These are phyloP conservation scores for Aselliscus stoliczkanus DNA, from an alignment of 2,797 vertebrate species.

Conservation along the genomic window DNA sequence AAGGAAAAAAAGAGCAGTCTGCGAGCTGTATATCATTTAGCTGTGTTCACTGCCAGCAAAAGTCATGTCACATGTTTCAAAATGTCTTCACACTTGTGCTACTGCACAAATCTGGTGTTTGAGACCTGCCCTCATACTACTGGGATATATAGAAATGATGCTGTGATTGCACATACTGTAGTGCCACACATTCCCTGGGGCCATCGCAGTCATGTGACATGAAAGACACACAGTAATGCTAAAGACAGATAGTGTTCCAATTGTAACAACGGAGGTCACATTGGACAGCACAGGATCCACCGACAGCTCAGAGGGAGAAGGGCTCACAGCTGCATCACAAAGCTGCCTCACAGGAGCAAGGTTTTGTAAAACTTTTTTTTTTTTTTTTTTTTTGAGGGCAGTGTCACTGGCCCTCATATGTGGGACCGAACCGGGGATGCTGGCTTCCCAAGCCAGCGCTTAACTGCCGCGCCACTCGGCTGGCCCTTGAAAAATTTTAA, in stretches of 20 bases:
- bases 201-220: not conserved
- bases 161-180: not conserved
- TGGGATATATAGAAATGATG: not conserved
- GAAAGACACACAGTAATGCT: not conserved
- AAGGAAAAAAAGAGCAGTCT: constrained; percentile 58
- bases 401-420: too few species aligned
- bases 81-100: not conserved
- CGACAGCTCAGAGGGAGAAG: not conserved
- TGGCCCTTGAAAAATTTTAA: too few species aligned
- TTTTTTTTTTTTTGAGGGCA: too few species aligned
- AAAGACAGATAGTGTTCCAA: not conserved
- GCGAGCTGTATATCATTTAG: not conserved
- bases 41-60: not conserved
- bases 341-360: not conserved
- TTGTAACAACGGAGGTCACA: not conserved
- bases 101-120: not conserved
- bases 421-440: too few species aligned
- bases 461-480: too few species aligned
- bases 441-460: too few species aligned
- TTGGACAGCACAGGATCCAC: fast-evolving
- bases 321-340: not conserved
- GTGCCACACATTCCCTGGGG: not conserved
- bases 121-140: not conserved
- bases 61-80: not conserved
- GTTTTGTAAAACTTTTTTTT: not conserved